Conservation (phyloP, 2,888 invertebrate genomes). For the Archaeoteleia sp. region DNA sequence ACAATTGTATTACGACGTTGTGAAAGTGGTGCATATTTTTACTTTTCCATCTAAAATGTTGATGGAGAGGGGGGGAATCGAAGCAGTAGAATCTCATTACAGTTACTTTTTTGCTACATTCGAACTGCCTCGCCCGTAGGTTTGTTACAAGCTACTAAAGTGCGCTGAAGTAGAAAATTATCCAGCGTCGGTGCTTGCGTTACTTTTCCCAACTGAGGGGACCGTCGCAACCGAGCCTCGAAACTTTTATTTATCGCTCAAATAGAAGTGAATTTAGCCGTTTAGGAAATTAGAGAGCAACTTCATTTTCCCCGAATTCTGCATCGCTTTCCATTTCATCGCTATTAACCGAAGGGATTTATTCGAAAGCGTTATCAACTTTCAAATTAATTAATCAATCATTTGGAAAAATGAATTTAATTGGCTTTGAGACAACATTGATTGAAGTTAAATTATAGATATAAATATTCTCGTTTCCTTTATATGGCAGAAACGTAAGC, state of each 20-base stretch:
- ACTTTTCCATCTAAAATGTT: slow-evolving; percentile 8
- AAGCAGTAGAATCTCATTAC: slow-evolving; percentile 29
- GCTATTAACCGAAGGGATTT: no score
- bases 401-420: no score
- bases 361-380: no score
- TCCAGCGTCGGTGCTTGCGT: slow-evolving; percentile 33
- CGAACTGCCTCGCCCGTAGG: slow-evolving; percentile 20
- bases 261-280: slow-evolving; percentile 40
- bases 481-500: no score
- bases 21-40: slow-evolving; percentile 29
- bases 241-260: slow-evolving; percentile 47
- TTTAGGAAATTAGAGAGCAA: slow-evolving; percentile 41
- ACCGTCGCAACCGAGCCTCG: slow-evolving; percentile 27
- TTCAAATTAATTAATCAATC: no score
- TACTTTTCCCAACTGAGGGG: slow-evolving; percentile 26
- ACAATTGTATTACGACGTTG: slow-evolving; percentile 2
- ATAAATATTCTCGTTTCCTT: no score
- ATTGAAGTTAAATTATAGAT: no score
- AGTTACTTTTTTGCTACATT: slow-evolving; percentile 14
- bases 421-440: no score
- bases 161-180: slow-evolving; percentile 46
- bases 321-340: slow-evolving; percentile 38
- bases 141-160: slow-evolving; percentile 44
- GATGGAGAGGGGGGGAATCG: no score
- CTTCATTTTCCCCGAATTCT: slow-evolving; percentile 30